Evolutionary conservation across 2,113 vertebrate species (phyloP).

Genomic region (Atherinomorus stipes): DNA sequence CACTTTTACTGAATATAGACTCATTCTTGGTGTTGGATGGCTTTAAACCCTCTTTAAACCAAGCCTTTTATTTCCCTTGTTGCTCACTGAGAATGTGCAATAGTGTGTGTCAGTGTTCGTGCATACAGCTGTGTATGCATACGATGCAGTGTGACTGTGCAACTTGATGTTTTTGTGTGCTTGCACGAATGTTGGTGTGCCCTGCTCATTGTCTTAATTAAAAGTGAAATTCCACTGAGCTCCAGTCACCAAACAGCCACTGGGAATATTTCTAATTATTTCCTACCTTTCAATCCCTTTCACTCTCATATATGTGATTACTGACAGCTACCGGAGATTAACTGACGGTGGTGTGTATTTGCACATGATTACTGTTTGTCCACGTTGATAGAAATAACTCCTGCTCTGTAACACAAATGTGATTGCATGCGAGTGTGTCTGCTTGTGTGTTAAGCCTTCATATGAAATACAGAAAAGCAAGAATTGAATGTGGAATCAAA

Average conservation of each 20-base stretch:
- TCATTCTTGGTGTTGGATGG: conserved; percentile 62
- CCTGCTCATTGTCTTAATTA: conserved; percentile 72
- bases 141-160: conserved; percentile 20
- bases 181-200: conserved; percentile 35
- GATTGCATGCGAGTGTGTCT: conserved; percentile 7
- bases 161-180: conserved; percentile 37
- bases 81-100: conserved; percentile 60
- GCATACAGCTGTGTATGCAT: conserved; percentile 15
- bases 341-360: conserved; percentile 71
- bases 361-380: conserved; percentile 66
- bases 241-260: conserved; percentile 65
- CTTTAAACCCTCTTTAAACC: conserved; percentile 78
- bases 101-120: conserved; percentile 14
- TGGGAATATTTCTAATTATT: conserved; percentile 82
- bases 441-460: not conserved
- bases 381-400: conserved; percentile 64
- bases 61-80: conserved; percentile 81
- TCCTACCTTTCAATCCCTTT: conserved; percentile 68
- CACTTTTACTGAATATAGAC: conserved; percentile 58
- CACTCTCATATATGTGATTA: conserved; percentile 73
- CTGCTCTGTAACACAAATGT: conserved; percentile 32
- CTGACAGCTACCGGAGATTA: conserved; percentile 74
- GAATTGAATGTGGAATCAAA: conserved; percentile 6
- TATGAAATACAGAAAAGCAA: conserved; percentile 23
- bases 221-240: conserved; percentile 66